phyloP scores from a whole-genome alignment of 2,113 vertebrate genomes.

The Pandion haliaetus region DNA sequence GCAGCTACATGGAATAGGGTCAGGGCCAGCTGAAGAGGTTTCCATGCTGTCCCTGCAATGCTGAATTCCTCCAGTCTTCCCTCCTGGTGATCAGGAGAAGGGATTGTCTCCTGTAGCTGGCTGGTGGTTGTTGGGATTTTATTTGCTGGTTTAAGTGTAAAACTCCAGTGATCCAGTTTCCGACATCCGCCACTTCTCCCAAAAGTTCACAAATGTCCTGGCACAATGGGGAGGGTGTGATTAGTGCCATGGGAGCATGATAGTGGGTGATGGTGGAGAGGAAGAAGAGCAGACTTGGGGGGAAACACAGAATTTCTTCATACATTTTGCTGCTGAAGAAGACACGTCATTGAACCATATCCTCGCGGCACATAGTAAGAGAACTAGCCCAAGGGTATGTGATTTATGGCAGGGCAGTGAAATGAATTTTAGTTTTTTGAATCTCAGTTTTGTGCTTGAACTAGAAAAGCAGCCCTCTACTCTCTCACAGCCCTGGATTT shows the following conservation, averaged over 20 bases:
- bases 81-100: background rate
- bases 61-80: background rate
- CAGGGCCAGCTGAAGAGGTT: background rate
- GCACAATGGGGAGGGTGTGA: background rate
- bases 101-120: background rate
- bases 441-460: background rate
- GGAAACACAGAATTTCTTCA: background rate
- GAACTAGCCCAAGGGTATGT: background rate
- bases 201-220: background rate
- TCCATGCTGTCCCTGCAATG: background rate
- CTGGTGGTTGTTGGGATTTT: background rate
- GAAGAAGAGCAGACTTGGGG: background rate
- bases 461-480: background rate
- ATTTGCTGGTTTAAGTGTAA: background rate
- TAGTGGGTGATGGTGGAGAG: background rate
- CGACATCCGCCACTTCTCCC: background rate
- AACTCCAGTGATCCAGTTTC: background rate
- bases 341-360: accelerated
- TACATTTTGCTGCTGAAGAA: background rate
- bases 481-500: background rate
- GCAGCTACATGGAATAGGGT: background rate
- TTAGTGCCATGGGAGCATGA: background rate
- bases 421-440: background rate
- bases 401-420: background rate
- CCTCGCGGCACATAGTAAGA: accelerated